Percentiles rank a stretch among this genome's conserved stretches.
Conservation (phyloP, 2,797 vertebrate genomes). For the Muscicapa striata region DNA sequence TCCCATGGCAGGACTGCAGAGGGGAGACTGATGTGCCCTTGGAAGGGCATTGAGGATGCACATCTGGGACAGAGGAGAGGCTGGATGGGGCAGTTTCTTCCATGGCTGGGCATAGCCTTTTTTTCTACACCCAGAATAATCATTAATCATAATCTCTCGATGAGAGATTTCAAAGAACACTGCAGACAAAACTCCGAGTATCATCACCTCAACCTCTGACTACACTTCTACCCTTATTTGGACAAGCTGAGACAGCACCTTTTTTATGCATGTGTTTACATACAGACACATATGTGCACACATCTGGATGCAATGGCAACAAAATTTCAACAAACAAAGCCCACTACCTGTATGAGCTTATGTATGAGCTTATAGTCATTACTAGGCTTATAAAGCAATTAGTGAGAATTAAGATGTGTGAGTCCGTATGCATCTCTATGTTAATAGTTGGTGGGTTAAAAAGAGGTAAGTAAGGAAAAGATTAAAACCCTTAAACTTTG, state of each 20-base stretch:
- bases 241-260: neutral
- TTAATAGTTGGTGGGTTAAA: neutral
- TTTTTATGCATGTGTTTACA: neutral
- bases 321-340: neutral
- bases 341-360: neutral
- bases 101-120: neutral
- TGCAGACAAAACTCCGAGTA: neutral
- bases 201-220: neutral
- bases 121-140: neutral
- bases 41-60: rapidly evolving
- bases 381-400: neutral
- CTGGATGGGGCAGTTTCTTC: neutral
- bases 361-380: neutral
- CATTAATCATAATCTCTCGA: neutral
- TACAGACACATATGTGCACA: neutral
- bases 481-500: neutral
- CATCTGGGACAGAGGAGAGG: neutral
- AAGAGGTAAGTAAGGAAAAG: neutral
- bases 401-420: neutral
- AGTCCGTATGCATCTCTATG: neutral
- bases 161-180: neutral
- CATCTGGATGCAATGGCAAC: neutral
- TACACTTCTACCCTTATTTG: neutral
- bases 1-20: neutral
- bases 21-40: neutral